Base-by-base conservation (phyloP, 1,140 invertebrate species). In the Ctenoplectra terminalis region DNA sequence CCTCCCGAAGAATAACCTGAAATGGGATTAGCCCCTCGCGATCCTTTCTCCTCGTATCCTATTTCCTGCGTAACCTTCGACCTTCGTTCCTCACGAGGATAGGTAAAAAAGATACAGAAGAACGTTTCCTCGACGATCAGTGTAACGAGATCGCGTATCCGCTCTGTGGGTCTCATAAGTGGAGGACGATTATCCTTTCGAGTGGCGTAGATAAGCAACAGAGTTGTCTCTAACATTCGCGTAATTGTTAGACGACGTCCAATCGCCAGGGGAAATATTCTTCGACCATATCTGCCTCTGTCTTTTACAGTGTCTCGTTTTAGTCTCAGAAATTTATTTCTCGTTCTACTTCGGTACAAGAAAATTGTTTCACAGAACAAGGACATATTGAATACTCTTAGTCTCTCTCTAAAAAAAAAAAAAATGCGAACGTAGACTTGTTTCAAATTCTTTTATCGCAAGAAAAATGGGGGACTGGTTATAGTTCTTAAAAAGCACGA, bases 21-120 rank as follows among this genome's bases (percentile, higher is more conserved):
- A 75, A 86, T 76, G 20, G 37, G 58, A 81, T 84, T 85, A 81
- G 9, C 17, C 17, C 8, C 31, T 40, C 56, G 37, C 52, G 48
- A 29, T 34, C 26, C 11, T 2, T 50, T 43, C 34, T 43, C 29
- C 58, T 34, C 37, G 66, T 70, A 81, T 76, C 52, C 43, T 31
- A 74, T 66, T 85, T 85, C 46, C 64, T 43, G 66, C 31, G 29
- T 54, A 67, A 81, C 37, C 58, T 60, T 50, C 50, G 37, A 64
- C 70, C 63, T 64, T 63, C 43, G 54, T 66, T 43, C 31, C 31
- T 20, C 66, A 40, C 29, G 13, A 11, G 73, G 50, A 40, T 34
- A 71, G 3, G 11, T 13, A 46, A 40, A 40, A 46, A 54, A 48
- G 29, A 70, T 23, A 63, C 66, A 43, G 31, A 52, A 58, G 46